These are phyloP conservation scores for Melanotaenia maccullochi DNA, from an alignment of 2,797 vertebrate species.

Conservation along the genomic window DNA sequence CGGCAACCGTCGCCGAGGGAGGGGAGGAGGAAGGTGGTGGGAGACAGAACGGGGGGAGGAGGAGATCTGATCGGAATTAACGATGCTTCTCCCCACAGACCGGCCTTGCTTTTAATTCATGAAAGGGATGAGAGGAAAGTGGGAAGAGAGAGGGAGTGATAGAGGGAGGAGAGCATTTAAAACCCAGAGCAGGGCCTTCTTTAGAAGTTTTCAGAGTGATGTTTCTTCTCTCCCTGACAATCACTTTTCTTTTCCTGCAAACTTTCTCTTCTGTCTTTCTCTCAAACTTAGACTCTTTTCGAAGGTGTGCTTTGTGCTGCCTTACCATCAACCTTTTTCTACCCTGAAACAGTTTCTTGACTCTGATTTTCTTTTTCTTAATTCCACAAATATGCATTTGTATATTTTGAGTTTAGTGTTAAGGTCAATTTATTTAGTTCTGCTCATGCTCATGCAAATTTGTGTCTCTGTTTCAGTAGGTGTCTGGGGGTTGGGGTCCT, in stretches of 20 bases:
- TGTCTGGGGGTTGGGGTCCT: conserved; percentile 68
- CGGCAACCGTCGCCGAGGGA: conserved; percentile 80
- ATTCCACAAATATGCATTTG: conserved; percentile 60
- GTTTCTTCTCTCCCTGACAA: conserved; percentile 80
- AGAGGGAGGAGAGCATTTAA: conserved; percentile 82
- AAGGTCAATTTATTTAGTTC: conserved; percentile 78
- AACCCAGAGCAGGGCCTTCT: conserved; percentile 84
- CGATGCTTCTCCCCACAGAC: conserved; percentile 84
- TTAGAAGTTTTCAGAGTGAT: conserved; percentile 83
- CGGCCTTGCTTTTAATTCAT: conserved; percentile 86
- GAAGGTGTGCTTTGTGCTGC: conserved; percentile 42
- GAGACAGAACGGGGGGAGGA: conserved; percentile 61
- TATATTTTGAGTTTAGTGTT: conserved; percentile 66
- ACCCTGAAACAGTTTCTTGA: conserved; percentile 62
- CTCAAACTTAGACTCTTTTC: conserved; percentile 50
- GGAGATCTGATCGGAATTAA: conserved; percentile 88
- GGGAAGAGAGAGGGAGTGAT: conserved; percentile 74
- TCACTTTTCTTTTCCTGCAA: conserved; percentile 70
- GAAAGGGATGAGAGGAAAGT: conserved; percentile 82
- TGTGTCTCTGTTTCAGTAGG: conserved; percentile 65
- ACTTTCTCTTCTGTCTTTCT: conserved; percentile 65
- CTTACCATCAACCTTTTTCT: conserved; percentile 34
- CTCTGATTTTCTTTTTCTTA: conserved; percentile 53
- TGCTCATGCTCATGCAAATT: conserved; percentile 75
- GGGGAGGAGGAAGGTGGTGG: conserved; percentile 64